A percentile compares a stretch with the other conserved stretches of the same genome.
Evolutionary conservation across 92 coral and sea anemone genomes (phyloP).

Genomic region (Phenganax stokvisi): DNA sequence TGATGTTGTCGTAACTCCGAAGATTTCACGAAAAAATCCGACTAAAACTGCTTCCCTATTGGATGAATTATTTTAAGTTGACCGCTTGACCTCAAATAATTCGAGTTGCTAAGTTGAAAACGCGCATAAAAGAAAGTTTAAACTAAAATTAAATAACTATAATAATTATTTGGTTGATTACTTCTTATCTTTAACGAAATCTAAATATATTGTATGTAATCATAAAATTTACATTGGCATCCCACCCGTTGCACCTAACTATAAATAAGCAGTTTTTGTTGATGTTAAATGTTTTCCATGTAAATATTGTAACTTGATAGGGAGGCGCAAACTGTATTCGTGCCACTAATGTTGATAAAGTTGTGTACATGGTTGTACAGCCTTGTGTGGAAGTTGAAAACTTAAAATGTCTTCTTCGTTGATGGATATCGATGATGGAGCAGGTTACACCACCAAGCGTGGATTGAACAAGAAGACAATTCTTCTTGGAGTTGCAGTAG

Average conservation of each 20-base stretch:
- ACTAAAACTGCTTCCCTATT: conserved; percentile 28
- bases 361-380: not conserved
- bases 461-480: conserved; percentile 29
- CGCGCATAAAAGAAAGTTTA: too few relatives aligned
- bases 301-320: too few relatives aligned
- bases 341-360: not conserved
- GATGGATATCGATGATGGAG: conserved; percentile 24
- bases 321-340: too few relatives aligned
- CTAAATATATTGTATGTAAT: too few relatives aligned
- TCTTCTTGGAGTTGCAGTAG: conserved; percentile 41
- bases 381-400: not conserved
- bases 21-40: conserved; percentile 26
- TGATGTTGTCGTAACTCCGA: conserved; percentile 36
- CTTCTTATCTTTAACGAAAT: too few relatives aligned
- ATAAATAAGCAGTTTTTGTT: too few relatives aligned
- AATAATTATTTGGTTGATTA: too few relatives aligned
- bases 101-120: too few relatives aligned
- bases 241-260: too few relatives aligned
- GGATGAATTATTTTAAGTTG: conserved; percentile 22
- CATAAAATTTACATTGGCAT: too few relatives aligned
- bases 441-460: not conserved
- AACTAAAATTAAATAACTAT: too few relatives aligned
- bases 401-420: not conserved
- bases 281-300: too few relatives aligned
- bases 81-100: not conserved